Conservation (phyloP, 2,888 invertebrate genomes). For the Acrobasis consociella region DNA sequence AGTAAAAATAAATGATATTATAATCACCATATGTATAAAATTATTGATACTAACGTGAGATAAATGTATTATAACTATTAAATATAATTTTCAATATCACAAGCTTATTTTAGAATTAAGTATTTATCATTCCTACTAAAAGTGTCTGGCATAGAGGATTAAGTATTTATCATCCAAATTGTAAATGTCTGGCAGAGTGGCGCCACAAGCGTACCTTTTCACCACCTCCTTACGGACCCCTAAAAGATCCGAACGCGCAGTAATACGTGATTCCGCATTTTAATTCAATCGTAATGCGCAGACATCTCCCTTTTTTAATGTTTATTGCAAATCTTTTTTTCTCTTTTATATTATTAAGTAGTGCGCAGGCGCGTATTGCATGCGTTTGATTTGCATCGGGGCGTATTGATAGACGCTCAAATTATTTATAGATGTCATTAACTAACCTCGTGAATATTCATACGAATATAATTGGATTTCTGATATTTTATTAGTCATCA, state of each 20-base stretch:
- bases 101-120: no score
- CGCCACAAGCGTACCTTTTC: not conserved
- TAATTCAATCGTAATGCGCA: constrained; percentile 68
- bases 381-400: constrained; percentile 52
- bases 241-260: constrained; percentile 52
- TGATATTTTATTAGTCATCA: constrained; percentile 47
- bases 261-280: constrained; percentile 81
- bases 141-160: no score
- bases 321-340: constrained; percentile 58
- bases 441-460: constrained; percentile 60
- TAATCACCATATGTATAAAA: no score
- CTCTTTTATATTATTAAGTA: constrained; percentile 53
- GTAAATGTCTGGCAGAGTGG: no score
- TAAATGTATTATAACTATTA: no score
- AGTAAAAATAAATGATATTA: no score
- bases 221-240: not conserved
- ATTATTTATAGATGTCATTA: constrained; percentile 40
- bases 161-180: no score
- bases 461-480: constrained; percentile 57
- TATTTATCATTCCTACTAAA: no score
- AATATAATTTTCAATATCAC: no score
- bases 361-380: constrained; percentile 47
- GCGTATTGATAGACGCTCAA: constrained; percentile 35
- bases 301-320: constrained; percentile 68
- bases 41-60: no score